Evolutionary conservation across 2,888 invertebrate species (phyloP), one percentile per base, ranked within the genome.

Genomic region (Ferdinandea cuprea): DNA sequence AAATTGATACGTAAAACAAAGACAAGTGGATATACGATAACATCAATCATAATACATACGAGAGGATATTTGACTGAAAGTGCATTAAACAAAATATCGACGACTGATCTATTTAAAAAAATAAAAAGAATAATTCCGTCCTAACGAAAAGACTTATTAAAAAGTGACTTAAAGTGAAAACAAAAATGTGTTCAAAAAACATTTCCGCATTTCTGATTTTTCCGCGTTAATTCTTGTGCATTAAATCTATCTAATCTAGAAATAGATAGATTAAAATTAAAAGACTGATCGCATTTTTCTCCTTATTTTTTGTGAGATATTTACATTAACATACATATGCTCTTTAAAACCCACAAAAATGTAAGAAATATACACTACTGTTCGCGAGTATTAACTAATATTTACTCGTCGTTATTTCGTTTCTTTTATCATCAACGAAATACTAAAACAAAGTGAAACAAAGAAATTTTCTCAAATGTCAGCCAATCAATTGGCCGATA

Each of bases 401-500:
- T 40, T 52, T 11, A 30, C 30, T 66, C 35, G 42, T 52, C 35
- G 25, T 25, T 3, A 25, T 5, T 25, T 25, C n/a, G n/a, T n/a
- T n/a, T n/a, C n/a, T 25, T 25, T 25, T 25, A 37, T 21, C 5
- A 30, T 30, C 19, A 1, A 32, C n/a, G 25, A 15, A 13, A n/a
- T 9, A 40, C 56, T 50, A 69, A 35, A 19, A 46, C 46, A 56
- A 58, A 63, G 35, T 19, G 15, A 32, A 19, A 21, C 17, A 25
- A 54, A 74, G 50, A 78, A 84, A 69, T 44, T 46, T 25, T 65
- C 58, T 84, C 84, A 79, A 79, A 84, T 79, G 84, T 84, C 84
- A 79, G 86, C 79, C 85, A 86, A 87, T 48, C 85, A 85, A 79
- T 85, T 85, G 78, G 77, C 78, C 59, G 85, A 66, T 77, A 79